A percentile compares a stretch with the other conserved stretches of the same genome.
phyloP scores from a whole-genome alignment of 2,888 invertebrate genomes.

The Pseudococcus jackbeardsleyi region DNA sequence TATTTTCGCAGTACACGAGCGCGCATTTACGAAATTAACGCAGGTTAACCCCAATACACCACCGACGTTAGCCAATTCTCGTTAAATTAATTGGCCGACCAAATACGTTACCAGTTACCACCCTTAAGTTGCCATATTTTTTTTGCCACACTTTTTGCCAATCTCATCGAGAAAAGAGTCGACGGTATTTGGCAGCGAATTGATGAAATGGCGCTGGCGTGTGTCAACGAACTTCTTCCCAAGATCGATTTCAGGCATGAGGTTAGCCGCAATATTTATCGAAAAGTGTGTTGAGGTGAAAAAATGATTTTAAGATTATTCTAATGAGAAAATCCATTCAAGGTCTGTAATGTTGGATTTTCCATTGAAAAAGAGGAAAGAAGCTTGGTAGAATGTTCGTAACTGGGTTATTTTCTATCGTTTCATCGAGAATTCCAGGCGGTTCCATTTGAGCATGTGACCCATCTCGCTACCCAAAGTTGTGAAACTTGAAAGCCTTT shows the following conservation, averaged over 20 bases:
- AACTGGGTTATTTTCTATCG: too few species aligned
- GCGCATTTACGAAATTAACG: slow-evolving; percentile 51
- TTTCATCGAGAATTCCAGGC: too few species aligned
- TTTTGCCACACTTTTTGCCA: slow-evolving; percentile 30
- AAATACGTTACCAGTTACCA: slow-evolving; percentile 25
- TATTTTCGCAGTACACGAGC: slow-evolving; percentile 44
- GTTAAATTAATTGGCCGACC: slow-evolving; percentile 52
- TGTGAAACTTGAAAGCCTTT: too few species aligned
- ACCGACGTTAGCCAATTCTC: slow-evolving; percentile 44
- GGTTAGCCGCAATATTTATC: neutral
- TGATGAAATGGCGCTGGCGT: slow-evolving; percentile 10
- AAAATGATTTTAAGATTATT: too few species aligned
- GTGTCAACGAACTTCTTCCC: slow-evolving; percentile 8
- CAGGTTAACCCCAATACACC: slow-evolving; percentile 34
- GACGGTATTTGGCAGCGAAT: slow-evolving; percentile 1
- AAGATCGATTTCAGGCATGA: neutral
- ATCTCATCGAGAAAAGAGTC: slow-evolving; percentile 27
- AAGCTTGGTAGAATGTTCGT: too few species aligned
- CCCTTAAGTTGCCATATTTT: slow-evolving; percentile 18
- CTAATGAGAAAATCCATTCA: too few species aligned
- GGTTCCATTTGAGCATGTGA: too few species aligned
- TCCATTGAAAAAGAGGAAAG: too few species aligned
- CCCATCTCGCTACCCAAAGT: too few species aligned
- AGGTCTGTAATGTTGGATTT: too few species aligned
- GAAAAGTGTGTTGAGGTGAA: too few species aligned